A percentile compares a stretch with the other conserved stretches of the same genome.
Evolutionary conservation across 2,113 vertebrate genomes (phyloP).

Genomic region (Ailuropoda melanoleuca): DNA sequence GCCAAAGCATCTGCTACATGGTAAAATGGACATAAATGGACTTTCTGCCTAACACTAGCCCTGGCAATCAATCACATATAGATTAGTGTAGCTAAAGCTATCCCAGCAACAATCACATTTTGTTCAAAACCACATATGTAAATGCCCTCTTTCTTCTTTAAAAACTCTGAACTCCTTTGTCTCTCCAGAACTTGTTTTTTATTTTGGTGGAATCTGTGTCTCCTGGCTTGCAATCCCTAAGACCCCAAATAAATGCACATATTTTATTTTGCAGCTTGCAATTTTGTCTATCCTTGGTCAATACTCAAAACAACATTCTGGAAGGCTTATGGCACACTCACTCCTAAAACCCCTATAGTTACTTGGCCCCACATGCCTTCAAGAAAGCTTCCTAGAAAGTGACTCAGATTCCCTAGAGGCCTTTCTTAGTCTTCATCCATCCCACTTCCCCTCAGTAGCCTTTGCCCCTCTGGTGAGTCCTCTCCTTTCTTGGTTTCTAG

Average conservation of each 20-base stretch:
- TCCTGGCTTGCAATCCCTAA: background rate
- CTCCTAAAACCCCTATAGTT: background rate
- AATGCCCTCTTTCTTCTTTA: background rate
- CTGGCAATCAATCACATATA: background rate
- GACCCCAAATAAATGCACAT: background rate
- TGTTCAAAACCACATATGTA: background rate
- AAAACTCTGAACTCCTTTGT: background rate
- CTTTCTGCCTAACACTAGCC: background rate
- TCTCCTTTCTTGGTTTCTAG: background rate
- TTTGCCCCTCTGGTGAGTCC: background rate
- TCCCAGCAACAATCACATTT: background rate
- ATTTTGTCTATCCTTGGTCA: background rate
- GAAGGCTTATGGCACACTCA: background rate
- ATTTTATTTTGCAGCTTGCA: background rate
- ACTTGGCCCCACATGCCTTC: background rate
- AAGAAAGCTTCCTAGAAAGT: background rate
- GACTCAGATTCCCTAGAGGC: background rate
- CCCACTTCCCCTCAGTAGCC: background rate
- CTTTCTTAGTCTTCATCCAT: background rate
- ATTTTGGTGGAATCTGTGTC: background rate
- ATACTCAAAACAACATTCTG: background rate
- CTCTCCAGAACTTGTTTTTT: background rate
- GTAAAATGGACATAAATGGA: background rate
- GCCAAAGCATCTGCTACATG: background rate
- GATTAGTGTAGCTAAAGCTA: background rate